Evolutionary conservation across 2,113 vertebrate genomes (phyloP), one percentile per base, ranked within the genome.

Genomic region (Zosterops lateralis): DNA sequence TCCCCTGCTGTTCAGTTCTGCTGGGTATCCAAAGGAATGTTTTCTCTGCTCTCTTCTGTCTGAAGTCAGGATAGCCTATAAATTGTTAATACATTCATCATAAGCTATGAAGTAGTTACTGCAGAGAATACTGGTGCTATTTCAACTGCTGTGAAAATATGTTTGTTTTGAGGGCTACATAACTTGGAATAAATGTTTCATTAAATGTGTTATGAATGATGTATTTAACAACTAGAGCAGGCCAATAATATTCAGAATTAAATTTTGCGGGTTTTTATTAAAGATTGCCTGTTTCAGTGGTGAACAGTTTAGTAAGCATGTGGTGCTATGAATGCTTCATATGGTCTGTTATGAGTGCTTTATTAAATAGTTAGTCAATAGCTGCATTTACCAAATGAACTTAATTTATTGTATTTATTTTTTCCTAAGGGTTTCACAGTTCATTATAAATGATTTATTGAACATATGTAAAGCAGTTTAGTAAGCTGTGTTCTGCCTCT

Each of bases 381-480:
- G 58, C 56, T 77, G 58, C 62, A 81, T 81, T 96, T 95, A 90
- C 81, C 61, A 87, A 95, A 94, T 90, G 54, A 89, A 95, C 44
- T 87, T 83, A 89, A 92, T 91, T 85, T 95, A 88, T 87, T 80
- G 36, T 75, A 80, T 93, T 95, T 89, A 82, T 87, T 89, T 95
- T 86, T 84, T 92, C 65, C 61, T 28, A 79, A 73, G 77, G 40
- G 58, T 90, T 95, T 92, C 74, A 71, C 34, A 91, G 47, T 87
- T 95, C 80, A 81, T 95, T 94, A 80, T 94, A 92, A 96, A 87
- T 94, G 81, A 95, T 93, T 96, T 95, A 96, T 83, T 87, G 87
- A 95, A 64, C 84, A 34, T 50, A 64, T 17, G 32, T 86, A 93
- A 95, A 85, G 62, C 26, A 73, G 36, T 92, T 96, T 78, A 74